A percentile compares a stretch with the other conserved stretches of the same genome.
These are phyloP conservation scores for Plecturocebus donacophilus DNA, from an alignment of 2,113 vertebrate species.

Conservation along the genomic window DNA sequence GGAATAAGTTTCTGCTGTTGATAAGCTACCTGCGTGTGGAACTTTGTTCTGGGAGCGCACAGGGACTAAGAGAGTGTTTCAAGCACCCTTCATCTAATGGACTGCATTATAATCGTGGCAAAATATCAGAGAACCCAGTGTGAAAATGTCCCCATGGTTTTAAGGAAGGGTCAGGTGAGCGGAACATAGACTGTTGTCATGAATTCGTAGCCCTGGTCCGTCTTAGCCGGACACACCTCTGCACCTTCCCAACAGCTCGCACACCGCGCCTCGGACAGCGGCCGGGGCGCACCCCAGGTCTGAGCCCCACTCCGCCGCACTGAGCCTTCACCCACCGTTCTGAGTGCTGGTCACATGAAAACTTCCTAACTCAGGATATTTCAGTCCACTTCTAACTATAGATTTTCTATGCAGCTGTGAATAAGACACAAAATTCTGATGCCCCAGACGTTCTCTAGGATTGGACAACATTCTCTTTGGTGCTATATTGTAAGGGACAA, in stretches of 20 bases:
- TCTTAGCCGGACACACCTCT: no score
- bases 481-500: background rate
- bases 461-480: background rate
- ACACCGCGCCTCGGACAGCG: background rate
- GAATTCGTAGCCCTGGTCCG: fast-evolving
- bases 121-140: background rate
- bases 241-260: background rate
- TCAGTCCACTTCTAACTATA: background rate
- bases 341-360: background rate
- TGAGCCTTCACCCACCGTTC: background rate
- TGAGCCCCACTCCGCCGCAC: background rate
- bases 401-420: constrained; percentile 11
- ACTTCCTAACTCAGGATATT: background rate
- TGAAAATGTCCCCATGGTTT: background rate
- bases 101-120: no score
- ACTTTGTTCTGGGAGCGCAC: background rate
- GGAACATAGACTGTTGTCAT: background rate
- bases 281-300: background rate
- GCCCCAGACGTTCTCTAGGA: background rate
- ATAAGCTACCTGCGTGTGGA: background rate
- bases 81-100: background rate
- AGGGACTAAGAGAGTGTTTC: background rate
- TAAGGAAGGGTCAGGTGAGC: background rate
- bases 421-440: background rate
- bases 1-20: background rate